These are phyloP conservation scores for Hymenopus coronatus DNA, from an alignment of 2,888 invertebrate genomes.

Conservation along the genomic window DNA sequence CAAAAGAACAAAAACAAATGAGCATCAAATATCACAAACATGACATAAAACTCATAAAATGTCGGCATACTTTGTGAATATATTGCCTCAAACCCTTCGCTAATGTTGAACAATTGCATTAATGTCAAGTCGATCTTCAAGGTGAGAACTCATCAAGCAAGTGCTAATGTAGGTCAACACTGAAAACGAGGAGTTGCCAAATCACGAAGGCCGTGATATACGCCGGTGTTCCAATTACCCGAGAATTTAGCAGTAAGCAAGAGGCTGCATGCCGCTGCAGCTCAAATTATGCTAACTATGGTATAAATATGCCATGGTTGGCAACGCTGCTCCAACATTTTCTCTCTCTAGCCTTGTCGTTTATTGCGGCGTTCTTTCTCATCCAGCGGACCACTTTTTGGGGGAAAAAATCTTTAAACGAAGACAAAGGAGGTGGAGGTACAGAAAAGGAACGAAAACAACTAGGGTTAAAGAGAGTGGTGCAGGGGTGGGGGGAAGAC, in stretches of 20 bases:
- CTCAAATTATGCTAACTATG: neutral
- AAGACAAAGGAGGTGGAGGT: neutral
- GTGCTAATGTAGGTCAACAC: too few species aligned
- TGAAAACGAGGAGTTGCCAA: too few species aligned
- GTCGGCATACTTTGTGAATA: too few species aligned
- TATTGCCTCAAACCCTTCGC: too few species aligned
- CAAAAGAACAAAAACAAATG: too few species aligned
- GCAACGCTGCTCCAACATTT: neutral
- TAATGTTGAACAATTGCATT: too few species aligned
- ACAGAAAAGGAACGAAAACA: constrained; percentile 2
- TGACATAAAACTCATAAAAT: too few species aligned
- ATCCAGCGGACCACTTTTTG: neutral
- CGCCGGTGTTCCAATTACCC: neutral
- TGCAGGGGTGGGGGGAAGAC: neutral
- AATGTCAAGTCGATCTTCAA: too few species aligned
- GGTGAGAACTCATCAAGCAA: too few species aligned
- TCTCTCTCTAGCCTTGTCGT: neutral
- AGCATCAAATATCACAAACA: too few species aligned
- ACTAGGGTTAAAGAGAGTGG: constrained; percentile 2
- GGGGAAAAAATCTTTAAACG: constrained; percentile 8
- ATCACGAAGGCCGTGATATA: neutral
- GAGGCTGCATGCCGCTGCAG: neutral
- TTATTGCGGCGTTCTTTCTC: neutral
- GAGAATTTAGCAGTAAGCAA: neutral
- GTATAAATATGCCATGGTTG: neutral